Percentiles rank a stretch among this genome's conserved stretches.
These are phyloP conservation scores for Chironomus riparius DNA, from an alignment of 2,888 invertebrate genomes.

Conservation along the genomic window DNA sequence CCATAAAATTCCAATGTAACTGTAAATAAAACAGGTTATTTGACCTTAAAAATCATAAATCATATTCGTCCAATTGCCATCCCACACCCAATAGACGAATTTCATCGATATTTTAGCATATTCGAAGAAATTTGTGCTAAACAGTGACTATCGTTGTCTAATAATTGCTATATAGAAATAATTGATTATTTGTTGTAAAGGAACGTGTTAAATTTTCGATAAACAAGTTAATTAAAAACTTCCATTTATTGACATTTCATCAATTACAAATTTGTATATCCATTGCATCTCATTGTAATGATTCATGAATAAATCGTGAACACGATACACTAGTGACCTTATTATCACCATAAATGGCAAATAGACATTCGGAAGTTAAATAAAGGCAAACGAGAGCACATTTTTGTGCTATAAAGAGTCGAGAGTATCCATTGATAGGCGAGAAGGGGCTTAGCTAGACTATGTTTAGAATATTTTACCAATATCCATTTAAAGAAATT, in stretches of 20 bases:
- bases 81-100: no score
- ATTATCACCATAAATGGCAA: background rate
- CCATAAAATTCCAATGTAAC: no score
- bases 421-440: background rate
- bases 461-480: no score
- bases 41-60: no score
- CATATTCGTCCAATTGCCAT: no score
- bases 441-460: no score
- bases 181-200: background rate
- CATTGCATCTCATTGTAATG: background rate
- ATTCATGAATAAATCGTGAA: background rate
- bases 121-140: no score
- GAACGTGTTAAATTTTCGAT: background rate
- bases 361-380: background rate
- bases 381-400: background rate
- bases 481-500: no score
- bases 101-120: no score
- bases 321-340: background rate
- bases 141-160: no score
- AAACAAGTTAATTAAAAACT: background rate
- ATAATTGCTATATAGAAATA: background rate
- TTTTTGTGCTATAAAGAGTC: no score
- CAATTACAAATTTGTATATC: background rate
- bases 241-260: background rate
- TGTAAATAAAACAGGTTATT: no score